These are phyloP conservation scores for Struthio camelus DNA, from an alignment of 2,113 vertebrate genomes.

Conservation along the genomic window DNA sequence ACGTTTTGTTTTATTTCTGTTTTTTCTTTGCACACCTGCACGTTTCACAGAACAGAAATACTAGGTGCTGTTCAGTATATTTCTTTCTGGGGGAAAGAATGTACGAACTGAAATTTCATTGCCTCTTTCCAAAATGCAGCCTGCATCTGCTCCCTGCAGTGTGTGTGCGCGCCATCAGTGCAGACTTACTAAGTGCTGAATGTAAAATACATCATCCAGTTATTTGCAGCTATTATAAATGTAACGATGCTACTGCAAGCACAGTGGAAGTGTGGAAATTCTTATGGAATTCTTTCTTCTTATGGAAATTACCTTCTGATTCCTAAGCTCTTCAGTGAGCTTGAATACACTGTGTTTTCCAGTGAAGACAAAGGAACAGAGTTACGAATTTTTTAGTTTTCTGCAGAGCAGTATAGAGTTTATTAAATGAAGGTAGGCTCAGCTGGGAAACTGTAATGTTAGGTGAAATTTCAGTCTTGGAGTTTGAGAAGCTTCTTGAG, in stretches of 20 bases:
- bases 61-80: neutral
- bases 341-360: neutral
- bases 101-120: neutral
- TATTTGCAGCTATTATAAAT: conserved; percentile 11
- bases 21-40: neutral
- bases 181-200: neutral
- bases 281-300: too few relatives aligned
- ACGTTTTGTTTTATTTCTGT: neutral
- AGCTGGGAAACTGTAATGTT: neutral
- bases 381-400: neutral
- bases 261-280: neutral
- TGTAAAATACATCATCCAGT: neutral
- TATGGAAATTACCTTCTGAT: neutral
- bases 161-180: neutral
- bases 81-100: neutral
- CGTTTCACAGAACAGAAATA: neutral
- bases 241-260: neutral
- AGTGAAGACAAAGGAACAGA: neutral
- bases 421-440: neutral
- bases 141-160: neutral
- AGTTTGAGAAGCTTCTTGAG: neutral
- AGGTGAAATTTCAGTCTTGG: neutral
- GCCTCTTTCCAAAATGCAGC: neutral
- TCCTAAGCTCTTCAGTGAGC: neutral
- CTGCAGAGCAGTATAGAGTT: neutral